phyloP scores from a whole-genome alignment of 2,797 vertebrate species.

The Acrocephalus scirpaceus region DNA sequence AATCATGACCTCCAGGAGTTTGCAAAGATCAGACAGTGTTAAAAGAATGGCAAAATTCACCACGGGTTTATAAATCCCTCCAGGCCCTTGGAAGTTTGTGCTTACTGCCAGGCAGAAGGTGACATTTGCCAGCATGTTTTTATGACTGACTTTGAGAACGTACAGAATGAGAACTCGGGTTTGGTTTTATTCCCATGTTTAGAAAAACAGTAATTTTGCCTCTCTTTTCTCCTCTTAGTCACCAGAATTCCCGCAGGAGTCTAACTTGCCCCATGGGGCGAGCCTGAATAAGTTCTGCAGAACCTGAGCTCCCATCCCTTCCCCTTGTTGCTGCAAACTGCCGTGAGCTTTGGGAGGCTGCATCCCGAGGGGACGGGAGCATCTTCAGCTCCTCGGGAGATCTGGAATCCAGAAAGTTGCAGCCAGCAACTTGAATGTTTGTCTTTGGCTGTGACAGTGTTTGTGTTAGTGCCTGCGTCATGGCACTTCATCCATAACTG shows the following conservation, averaged over 20 bases:
- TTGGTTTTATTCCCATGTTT: neutral
- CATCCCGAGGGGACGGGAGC: neutral
- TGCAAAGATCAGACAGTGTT: neutral
- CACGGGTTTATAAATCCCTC: conserved; percentile 11
- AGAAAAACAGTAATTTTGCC: conserved; percentile 33
- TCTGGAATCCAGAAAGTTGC: neutral
- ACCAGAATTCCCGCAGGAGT: neutral
- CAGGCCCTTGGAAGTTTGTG: conserved; percentile 47
- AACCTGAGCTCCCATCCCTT: neutral
- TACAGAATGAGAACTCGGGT: neutral
- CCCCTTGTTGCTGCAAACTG: neutral
- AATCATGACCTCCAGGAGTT: conserved; percentile 10
- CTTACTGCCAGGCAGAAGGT: conserved; percentile 50
- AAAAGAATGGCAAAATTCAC: conserved; percentile 46
- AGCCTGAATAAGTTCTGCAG: neutral
- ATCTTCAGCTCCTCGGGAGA: neutral
- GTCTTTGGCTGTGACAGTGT: neutral
- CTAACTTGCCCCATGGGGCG: neutral
- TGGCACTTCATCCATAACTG: neutral
- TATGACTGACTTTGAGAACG: conserved; percentile 24
- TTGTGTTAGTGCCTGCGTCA: neutral
- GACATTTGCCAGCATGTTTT: conserved; percentile 49
- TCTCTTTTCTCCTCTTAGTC: neutral
- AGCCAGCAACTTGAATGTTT: neutral
- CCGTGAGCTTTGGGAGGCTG: neutral